Evolutionary conservation across 2,113 vertebrate genomes (phyloP).

Genomic region (Ascaphus truei): DNA sequence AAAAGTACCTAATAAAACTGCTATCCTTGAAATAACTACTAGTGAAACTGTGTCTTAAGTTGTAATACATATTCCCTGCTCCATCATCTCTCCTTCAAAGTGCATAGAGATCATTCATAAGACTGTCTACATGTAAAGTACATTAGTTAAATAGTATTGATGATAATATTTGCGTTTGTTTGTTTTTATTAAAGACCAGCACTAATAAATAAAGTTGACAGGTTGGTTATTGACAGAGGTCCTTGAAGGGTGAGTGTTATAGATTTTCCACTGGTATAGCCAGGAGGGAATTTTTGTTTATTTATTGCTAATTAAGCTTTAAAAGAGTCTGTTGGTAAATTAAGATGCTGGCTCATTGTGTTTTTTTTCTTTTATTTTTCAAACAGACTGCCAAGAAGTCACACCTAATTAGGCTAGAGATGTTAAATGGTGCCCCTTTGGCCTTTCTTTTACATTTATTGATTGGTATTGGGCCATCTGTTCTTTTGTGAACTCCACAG

Average conservation of each 20-base stretch:
- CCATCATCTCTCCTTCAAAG: too few relatives aligned
- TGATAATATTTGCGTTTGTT: too few relatives aligned
- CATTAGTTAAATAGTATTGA: too few relatives aligned
- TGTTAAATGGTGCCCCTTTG: neutral
- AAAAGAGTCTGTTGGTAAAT: neutral
- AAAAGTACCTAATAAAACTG: too few relatives aligned
- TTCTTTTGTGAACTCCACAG: neutral
- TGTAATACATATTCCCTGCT: too few relatives aligned
- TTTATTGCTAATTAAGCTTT: slow-evolving; percentile 14
- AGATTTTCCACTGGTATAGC: neutral
- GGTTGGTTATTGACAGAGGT: neutral
- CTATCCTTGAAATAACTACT: too few relatives aligned
- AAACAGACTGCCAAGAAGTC: neutral
- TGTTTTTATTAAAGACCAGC: neutral
- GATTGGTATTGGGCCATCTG: slow-evolving; percentile 6
- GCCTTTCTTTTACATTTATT: neutral
- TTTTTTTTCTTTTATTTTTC: neutral
- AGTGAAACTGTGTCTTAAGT: too few relatives aligned
- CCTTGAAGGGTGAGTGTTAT: neutral
- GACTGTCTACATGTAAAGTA: too few relatives aligned
- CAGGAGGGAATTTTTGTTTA: neutral
- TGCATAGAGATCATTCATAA: too few relatives aligned
- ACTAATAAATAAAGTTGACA: neutral
- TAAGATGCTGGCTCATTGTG: neutral
- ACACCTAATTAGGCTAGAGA: neutral